phyloP scores from a whole-genome alignment of 2,113 vertebrate species.

The Cyanocitta stelleri region DNA sequence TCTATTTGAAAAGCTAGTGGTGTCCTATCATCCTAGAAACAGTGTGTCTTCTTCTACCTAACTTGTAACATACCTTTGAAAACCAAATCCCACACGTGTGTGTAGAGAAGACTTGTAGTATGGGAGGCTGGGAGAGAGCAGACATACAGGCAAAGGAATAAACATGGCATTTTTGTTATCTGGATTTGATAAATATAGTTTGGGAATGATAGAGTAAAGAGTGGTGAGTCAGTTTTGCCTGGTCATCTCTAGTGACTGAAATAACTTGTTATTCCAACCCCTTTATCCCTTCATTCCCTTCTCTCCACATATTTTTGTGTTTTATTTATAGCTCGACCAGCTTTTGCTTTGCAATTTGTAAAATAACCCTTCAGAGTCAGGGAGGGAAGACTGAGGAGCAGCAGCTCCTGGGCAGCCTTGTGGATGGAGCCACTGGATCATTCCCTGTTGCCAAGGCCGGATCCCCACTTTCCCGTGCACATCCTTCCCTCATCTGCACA shows the following conservation, averaged over 20 bases:
- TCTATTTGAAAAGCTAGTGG: background rate
- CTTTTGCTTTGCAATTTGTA: background rate
- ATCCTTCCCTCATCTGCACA: background rate
- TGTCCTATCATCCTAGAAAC: background rate
- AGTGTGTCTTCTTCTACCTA: background rate
- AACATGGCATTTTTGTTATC: slow-evolving; percentile 3
- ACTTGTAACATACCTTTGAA: background rate
- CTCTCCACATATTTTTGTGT: slow-evolving; percentile 13
- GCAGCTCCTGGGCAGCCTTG: background rate
- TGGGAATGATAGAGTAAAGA: slow-evolving; percentile 15
- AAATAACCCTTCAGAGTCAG: background rate
- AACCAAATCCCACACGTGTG: background rate
- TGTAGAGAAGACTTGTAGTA: background rate
- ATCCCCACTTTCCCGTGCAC: background rate
- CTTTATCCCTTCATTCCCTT: slow-evolving; percentile 26
- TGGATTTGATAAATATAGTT: slow-evolving; percentile 19
- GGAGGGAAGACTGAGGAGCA: background rate
- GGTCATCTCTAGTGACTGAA: slow-evolving; percentile 38
- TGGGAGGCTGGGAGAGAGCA: background rate
- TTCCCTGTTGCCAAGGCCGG: accelerated
- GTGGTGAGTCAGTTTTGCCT: slow-evolving; percentile 48
- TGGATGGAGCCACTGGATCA: background rate
- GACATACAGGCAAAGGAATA: background rate
- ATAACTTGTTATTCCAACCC: slow-evolving; percentile 56
- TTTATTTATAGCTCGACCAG: slow-evolving; percentile 26